A percentile compares a stretch with the other conserved stretches of the same genome.
Conservation (phyloP, 64 coral and sea anemone genomes). For the Trachythela sp. region DNA sequence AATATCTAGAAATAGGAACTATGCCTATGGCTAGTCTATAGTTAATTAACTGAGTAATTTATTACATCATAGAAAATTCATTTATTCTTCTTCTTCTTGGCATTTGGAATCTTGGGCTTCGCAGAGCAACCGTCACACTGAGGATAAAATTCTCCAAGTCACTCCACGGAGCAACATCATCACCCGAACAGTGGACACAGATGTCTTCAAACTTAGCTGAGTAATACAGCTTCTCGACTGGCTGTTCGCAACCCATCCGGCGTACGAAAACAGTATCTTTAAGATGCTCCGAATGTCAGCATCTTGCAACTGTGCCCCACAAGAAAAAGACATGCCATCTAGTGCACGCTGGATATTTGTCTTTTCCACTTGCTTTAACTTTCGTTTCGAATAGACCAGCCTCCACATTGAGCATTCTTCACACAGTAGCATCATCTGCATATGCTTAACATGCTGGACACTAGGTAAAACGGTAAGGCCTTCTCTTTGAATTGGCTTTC, state of each 20-base stretch:
- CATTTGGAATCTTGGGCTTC: background rate
- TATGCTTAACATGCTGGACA: too few species aligned
- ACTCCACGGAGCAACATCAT: background rate
- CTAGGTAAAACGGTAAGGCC: background rate
- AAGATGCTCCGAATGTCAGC: background rate
- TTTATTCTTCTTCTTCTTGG: background rate
- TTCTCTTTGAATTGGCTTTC: background rate
- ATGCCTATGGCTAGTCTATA: too few species aligned
- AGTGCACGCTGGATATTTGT: slow-evolving; percentile 3
- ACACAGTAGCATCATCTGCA: slow-evolving; percentile 3
- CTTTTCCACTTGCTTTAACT: background rate
- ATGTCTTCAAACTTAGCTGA: background rate
- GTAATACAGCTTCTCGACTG: background rate
- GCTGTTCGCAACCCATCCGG: background rate
- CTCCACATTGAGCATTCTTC: slow-evolving; percentile 23
- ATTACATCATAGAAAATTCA: too few species aligned
- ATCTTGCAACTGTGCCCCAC: background rate
- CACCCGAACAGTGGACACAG: background rate
- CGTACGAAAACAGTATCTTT: background rate
- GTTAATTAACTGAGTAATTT: too few species aligned
- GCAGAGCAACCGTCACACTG: background rate
- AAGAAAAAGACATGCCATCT: slow-evolving; percentile 17
- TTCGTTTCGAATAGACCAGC: slow-evolving; percentile 13
- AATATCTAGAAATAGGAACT: too few species aligned
- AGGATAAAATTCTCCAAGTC: background rate